Base-by-base conservation (phyloP, 2,797 vertebrate species). In the Phataginus tetradactyla region DNA sequence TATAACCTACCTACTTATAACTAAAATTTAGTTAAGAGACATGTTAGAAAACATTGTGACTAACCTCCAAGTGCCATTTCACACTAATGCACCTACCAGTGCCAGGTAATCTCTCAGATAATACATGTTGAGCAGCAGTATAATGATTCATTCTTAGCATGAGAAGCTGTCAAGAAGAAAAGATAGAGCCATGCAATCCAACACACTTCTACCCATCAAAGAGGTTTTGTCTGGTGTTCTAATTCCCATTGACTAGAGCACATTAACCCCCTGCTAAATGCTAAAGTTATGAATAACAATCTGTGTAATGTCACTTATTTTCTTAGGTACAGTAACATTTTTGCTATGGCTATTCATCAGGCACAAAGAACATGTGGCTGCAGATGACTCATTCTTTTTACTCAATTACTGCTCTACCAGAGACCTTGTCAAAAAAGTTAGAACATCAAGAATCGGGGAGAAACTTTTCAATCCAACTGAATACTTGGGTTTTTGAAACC, bases 21-120 rank as follows among this genome's bases (percentile, higher is more conserved):
- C 32, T 42, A 72, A 45, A 72, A 93, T 89, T 74, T 80, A 85
- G 20, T 79, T 75, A 81, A 85, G 20, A 94, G 71, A 80, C 39
- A 90, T 45, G 45, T 81, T 86, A 80, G 66, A 39, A 96, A 95
- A 91, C 83, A 95, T 14, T 90, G 12, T 95, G 79, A 96, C 39
- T 90, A 51, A 49, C 21, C 66, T 89, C 86, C 80, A 86, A 86
- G 59, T 64, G 55, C 71, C 49, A 95, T 7, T 77, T 93, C 68
- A 71, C 13, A 72, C 42, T 85, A 78, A 95, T 55, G 71, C 17
- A 77, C 25, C 49, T 88, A 86, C 29, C 12, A 57, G 55, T 53
- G n/a, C n/a, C 68, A 94, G 74, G 34, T 37, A 75, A 64, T 63
- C 49, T 29, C 49, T 78, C 42, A 83, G 57, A 78, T 71, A 20